Conservation (phyloP, 2,113 vertebrate genomes). For the Gila orcuttii region DNA sequence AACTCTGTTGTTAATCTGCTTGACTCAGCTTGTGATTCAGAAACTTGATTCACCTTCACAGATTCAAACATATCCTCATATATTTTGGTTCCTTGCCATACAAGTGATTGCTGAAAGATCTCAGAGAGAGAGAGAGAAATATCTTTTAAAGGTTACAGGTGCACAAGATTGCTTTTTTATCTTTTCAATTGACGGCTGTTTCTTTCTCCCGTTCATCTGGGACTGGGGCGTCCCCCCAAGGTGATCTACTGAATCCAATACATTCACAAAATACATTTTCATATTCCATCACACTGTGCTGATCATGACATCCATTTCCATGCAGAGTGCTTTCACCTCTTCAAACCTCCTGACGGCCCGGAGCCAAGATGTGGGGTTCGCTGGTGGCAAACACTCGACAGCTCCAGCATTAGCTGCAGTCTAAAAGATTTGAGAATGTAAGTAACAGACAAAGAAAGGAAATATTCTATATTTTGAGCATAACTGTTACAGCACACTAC, state of each 20-base stretch:
- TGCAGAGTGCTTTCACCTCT: slow-evolving; percentile 50
- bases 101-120: slow-evolving; percentile 16
- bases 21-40: background rate
- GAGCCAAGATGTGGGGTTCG: background rate
- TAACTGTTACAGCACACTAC: too few relatives aligned
- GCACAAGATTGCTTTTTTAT: slow-evolving; percentile 41
- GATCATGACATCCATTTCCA: slow-evolving; percentile 49
- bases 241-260: slow-evolving; percentile 41
- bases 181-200: slow-evolving; percentile 42
- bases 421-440: background rate
- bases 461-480: background rate
- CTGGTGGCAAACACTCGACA: slow-evolving; percentile 18
- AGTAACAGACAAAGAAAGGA: background rate
- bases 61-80: slow-evolving; percentile 26
- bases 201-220: slow-evolving; percentile 28
- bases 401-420: slow-evolving; percentile 1
- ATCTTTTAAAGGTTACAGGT: slow-evolving; percentile 40
- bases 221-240: slow-evolving; percentile 26
- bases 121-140: slow-evolving; percentile 24
- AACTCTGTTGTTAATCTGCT: background rate
- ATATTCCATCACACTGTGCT: slow-evolving; percentile 38
- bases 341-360: slow-evolving; percentile 29
- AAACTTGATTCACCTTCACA: slow-evolving; percentile 5
- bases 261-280: slow-evolving; percentile 45
- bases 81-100: slow-evolving; percentile 25